Conservation (phyloP, 1,140 invertebrate genomes). For the Dendroctonus valens region DNA sequence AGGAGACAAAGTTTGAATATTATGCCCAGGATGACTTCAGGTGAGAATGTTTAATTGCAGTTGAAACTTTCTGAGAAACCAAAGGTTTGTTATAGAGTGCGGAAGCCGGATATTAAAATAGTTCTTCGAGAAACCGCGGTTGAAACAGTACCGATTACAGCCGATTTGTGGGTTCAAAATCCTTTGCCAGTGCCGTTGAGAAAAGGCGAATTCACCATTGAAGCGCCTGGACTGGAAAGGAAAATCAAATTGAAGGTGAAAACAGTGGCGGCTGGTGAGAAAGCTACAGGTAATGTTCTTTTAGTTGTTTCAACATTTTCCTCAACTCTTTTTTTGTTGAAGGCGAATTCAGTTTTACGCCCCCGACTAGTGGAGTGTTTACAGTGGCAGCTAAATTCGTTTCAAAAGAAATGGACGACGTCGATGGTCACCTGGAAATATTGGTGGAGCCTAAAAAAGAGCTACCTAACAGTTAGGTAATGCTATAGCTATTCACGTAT, state of each 20-base stretch:
- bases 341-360: constrained; percentile 67
- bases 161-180: constrained; percentile 74
- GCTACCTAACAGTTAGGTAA: background rate
- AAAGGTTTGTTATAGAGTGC: constrained; percentile 51
- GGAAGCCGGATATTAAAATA: constrained; percentile 87
- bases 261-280: constrained; percentile 61
- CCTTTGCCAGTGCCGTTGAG: constrained; percentile 74
- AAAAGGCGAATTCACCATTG: constrained; percentile 73
- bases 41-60: constrained; percentile 13
- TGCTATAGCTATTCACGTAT: background rate
- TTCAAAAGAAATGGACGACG: constrained; percentile 77
- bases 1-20: constrained; percentile 82
- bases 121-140: constrained; percentile 61
- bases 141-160: constrained; percentile 63
- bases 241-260: constrained; percentile 69
- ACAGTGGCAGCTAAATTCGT: constrained; percentile 79
- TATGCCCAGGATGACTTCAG: constrained; percentile 88
- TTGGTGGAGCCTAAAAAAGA: constrained; percentile 52
- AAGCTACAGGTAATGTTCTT: constrained; percentile 54
- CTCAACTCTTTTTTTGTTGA: background rate
- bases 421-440: constrained; percentile 74
- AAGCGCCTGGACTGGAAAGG: constrained; percentile 73
- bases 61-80: background rate
- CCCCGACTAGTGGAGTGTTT: constrained; percentile 67
- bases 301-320: background rate